Evolutionary conservation across 2,888 invertebrate species (phyloP).

Genomic region (Ochlodes sylvanus): DNA sequence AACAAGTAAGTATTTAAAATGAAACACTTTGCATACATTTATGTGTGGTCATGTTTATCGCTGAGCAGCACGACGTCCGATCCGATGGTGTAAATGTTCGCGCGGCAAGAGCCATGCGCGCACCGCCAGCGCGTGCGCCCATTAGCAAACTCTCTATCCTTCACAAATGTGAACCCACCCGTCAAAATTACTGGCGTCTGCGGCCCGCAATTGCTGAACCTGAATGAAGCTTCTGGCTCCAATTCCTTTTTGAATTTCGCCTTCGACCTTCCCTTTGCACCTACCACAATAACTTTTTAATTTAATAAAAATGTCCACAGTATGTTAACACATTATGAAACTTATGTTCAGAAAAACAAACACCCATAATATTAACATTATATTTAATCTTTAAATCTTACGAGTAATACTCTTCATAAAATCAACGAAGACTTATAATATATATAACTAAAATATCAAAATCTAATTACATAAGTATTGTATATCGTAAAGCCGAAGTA

Average conservation of each 20-base stretch:
- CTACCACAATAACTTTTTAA: slow-evolving; percentile 36
- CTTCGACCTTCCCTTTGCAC: slow-evolving; percentile 38
- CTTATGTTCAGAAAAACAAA: slow-evolving; percentile 42
- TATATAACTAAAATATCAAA: slow-evolving; percentile 67
- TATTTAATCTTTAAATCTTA: slow-evolving; percentile 71
- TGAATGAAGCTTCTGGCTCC: slow-evolving; percentile 50
- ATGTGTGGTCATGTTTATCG: slow-evolving; percentile 61
- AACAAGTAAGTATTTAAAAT: too few species aligned
- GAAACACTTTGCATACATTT: background rate
- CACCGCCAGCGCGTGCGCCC: slow-evolving; percentile 65
- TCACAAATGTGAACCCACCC: slow-evolving; percentile 59
- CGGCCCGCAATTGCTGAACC: slow-evolving; percentile 54
- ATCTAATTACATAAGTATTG: slow-evolving; percentile 53
- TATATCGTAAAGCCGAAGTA: slow-evolving; percentile 62
- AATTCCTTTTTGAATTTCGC: slow-evolving; percentile 30
- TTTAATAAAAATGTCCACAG: background rate
- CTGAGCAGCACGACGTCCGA: slow-evolving; percentile 62
- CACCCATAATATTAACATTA: slow-evolving; percentile 57
- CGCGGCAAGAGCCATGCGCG: slow-evolving; percentile 56
- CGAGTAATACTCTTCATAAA: slow-evolving; percentile 78
- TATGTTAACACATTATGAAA: background rate
- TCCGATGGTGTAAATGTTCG: slow-evolving; percentile 64
- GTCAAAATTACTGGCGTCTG: slow-evolving; percentile 59
- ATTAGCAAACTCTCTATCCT: slow-evolving; percentile 59
- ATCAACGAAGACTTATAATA: slow-evolving; percentile 70